These are phyloP conservation scores for Phoxinus dragarum DNA, from an alignment of 2,797 vertebrate species.

Conservation along the genomic window DNA sequence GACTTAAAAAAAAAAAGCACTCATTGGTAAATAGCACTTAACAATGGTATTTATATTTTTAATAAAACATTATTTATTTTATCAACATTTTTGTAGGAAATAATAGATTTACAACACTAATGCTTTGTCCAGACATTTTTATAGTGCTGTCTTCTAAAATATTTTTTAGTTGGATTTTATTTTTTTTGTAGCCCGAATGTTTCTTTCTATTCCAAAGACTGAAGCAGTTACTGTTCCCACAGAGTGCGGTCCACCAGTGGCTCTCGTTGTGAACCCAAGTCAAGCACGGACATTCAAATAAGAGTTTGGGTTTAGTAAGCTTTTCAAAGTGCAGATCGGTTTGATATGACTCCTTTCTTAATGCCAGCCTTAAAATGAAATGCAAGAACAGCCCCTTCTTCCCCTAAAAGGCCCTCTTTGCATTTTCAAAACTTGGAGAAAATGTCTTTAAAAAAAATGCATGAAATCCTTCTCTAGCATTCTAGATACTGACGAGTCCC, in stretches of 20 bases:
- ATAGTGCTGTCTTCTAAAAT: constrained; percentile 77
- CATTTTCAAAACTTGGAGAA: constrained; percentile 45
- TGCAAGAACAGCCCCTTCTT: constrained; percentile 56
- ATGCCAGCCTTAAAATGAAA: constrained; percentile 78
- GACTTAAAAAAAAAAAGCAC: constrained; percentile 83
- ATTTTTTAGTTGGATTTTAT: constrained; percentile 57
- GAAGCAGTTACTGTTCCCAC: constrained; percentile 77
- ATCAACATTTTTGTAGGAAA: constrained; percentile 86
- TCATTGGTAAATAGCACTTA: constrained; percentile 89
- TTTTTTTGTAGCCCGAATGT: constrained; percentile 44
- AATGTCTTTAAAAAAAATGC: not conserved
- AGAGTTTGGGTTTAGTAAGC: constrained; percentile 58
- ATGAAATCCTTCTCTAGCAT: constrained; percentile 51
- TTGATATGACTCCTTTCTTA: constrained; percentile 69
- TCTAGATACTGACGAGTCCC: constrained; percentile 51
- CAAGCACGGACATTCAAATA: constrained; percentile 52
- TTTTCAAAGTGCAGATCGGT: constrained; percentile 75
- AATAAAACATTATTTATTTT: constrained; percentile 85
- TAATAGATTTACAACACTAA: constrained; percentile 86
- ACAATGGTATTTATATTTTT: constrained; percentile 89
- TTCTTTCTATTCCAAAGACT: constrained; percentile 83
- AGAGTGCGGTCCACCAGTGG: constrained; percentile 84
- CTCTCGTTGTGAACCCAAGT: constrained; percentile 73
- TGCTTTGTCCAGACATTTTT: constrained; percentile 82
- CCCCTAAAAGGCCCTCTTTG: constrained; percentile 56